A percentile compares a stretch with the other conserved stretches of the same genome.
Evolutionary conservation across 2,113 vertebrate species (phyloP).

Genomic region (Brevimyrus niger): DNA sequence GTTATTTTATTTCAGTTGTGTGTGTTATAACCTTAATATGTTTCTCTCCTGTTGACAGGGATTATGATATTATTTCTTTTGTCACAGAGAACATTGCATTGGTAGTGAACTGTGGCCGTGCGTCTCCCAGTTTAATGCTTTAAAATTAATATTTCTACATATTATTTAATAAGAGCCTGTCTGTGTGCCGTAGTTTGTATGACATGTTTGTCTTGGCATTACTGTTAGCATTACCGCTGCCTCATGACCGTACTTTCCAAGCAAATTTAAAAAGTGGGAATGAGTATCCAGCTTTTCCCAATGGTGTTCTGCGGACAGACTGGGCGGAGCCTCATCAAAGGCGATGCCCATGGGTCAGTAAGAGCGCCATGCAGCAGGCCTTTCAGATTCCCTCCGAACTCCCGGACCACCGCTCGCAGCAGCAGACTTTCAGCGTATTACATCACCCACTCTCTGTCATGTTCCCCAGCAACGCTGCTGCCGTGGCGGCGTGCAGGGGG

Average conservation of each 20-base stretch:
- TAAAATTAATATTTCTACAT: neutral
- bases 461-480: neutral
- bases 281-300: neutral
- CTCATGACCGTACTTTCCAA: neutral
- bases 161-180: neutral
- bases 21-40: constrained; percentile 47
- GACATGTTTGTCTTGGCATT: neutral
- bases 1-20: constrained; percentile 49
- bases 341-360: neutral
- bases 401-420: neutral
- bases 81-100: neutral
- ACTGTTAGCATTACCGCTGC: neutral
- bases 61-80: constrained; percentile 25
- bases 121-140: neutral
- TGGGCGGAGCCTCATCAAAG: neutral
- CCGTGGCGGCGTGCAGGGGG: neutral
- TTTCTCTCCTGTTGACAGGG: constrained; percentile 62
- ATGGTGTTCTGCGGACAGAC: neutral
- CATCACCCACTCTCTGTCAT: neutral
- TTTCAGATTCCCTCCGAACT: neutral
- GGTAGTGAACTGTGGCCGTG: neutral
- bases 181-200: neutral
- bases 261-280: neutral
- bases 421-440: neutral
- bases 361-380: neutral